Evolutionary conservation across 2,888 invertebrate genomes (phyloP), one percentile per base, ranked within the genome.

Genomic region (Pseudococcus jackbeardsleyi): DNA sequence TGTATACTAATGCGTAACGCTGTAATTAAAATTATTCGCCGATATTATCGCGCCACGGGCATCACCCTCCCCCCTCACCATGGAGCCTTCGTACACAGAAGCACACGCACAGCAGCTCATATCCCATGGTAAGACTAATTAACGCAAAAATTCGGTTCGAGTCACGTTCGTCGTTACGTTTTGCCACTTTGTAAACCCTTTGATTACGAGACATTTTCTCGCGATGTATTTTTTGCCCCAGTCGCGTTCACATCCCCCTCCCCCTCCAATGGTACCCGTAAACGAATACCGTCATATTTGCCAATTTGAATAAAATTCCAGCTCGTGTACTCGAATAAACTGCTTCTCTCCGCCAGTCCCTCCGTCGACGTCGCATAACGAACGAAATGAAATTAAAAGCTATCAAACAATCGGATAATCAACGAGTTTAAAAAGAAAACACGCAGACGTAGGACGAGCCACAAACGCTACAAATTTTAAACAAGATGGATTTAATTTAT

Each of bases 341-440:
- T 42, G 42, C 42, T 9, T 42, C 42, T 9, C 42, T 9, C 42
- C 42, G 9, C 42, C 3, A 8, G 5, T 3, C 42, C 42, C 6
- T 8, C 42, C 42, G 22, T 1, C 8, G 22, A 1, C 19, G 22
- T 15, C 68, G 26, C 26, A 68, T 68, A 68, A 68, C 68, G 26
- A 68, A 68, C 68, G 3, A 26, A 26, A 68, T 68, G 9, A 68
- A 68, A 68, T 68, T 68, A 68, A 68, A 68, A 68, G 26, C 68
- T 68, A 68, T 26, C 26, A 68, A 68, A 68, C 68, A 68, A 68
- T 68, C 68, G 68, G 68, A 68, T 68, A 68, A 68, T 68, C 68
- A 68, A 26, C 68, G 68, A 54, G n/a, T 54, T 54, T 68, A 26
- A 68, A 11, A 68, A 26, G 12, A 68, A 68, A 68, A 26, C 12